phyloP scores from a whole-genome alignment of 2,797 vertebrate species.

The Fringilla coelebs region DNA sequence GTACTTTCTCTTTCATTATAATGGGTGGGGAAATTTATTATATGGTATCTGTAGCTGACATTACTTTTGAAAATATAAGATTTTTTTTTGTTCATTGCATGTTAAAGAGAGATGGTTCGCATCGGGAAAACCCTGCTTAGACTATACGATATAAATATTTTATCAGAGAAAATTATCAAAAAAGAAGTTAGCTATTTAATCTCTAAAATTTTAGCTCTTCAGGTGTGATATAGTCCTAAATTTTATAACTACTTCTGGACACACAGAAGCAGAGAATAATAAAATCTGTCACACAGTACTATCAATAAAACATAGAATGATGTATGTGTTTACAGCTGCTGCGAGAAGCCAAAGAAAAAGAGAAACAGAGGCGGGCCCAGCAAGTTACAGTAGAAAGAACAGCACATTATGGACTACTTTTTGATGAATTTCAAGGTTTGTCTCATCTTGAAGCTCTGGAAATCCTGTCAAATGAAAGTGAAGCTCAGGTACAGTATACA shows the following conservation, averaged over 20 bases:
- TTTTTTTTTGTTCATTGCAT: neutral
- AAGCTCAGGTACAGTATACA: constrained; percentile 82
- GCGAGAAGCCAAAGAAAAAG: constrained; percentile 96
- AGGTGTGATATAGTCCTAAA: neutral
- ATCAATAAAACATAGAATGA: neutral
- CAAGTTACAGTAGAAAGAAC: constrained; percentile 86
- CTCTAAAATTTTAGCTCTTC: neutral
- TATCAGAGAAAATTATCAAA: neutral
- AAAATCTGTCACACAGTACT: neutral
- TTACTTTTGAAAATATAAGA: neutral
- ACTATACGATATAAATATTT: neutral
- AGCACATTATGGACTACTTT: constrained; percentile 92
- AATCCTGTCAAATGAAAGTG: constrained; percentile 97
- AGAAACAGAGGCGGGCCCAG: constrained; percentile 85
- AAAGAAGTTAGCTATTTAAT: neutral
- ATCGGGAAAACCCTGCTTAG: neutral
- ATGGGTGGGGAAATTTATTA: neutral
- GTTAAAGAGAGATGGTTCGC: neutral
- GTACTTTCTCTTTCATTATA: neutral
- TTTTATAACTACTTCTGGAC: neutral
- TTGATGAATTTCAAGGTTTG: constrained; percentile 96
- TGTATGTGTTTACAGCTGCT: constrained; percentile 82
- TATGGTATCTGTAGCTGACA: neutral
- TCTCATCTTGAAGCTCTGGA: constrained; percentile 97
- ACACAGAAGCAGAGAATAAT: neutral